A percentile compares a stretch with the other conserved stretches of the same genome.
These are phyloP conservation scores for Enteromius radiatus DNA, from an alignment of 2,797 vertebrate species.

Conservation along the genomic window DNA sequence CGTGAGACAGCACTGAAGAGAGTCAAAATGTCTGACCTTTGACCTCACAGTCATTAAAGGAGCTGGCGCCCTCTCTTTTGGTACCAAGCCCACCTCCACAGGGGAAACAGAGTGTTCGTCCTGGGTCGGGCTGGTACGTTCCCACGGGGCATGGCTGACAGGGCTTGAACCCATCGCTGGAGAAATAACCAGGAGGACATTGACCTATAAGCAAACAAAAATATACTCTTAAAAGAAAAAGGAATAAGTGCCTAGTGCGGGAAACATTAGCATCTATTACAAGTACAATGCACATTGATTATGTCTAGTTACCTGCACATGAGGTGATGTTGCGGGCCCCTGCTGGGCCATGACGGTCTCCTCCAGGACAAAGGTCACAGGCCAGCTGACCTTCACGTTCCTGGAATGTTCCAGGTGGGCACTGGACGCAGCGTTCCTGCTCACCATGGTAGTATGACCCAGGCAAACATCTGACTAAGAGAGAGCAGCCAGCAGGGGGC, in stretches of 20 bases:
- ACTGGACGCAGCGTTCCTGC: conserved; percentile 94
- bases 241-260: not conserved
- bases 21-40: conserved; percentile 81
- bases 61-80: conserved; percentile 89
- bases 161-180: conserved; percentile 91
- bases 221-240: not conserved
- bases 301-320: conserved; percentile 83
- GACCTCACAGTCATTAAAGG: conserved; percentile 97
- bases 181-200: conserved; percentile 90
- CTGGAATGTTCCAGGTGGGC: conserved; percentile 94
- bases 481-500: conserved; percentile 75
- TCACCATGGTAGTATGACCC: conserved; percentile 97
- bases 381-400: conserved; percentile 97
- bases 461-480: conserved; percentile 95
- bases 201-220: conserved; percentile 80
- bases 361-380: conserved; percentile 95
- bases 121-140: conserved; percentile 91
- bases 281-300: not conserved
- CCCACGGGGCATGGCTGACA: conserved; percentile 90
- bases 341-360: conserved; percentile 86
- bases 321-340: conserved; percentile 93
- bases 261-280: not conserved
- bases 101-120: conserved; percentile 90
- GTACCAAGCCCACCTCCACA: conserved; percentile 92
- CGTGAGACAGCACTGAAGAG: not conserved